phyloP scores from a whole-genome alignment of 1,140 invertebrate species.

The Ceratina japonica region DNA sequence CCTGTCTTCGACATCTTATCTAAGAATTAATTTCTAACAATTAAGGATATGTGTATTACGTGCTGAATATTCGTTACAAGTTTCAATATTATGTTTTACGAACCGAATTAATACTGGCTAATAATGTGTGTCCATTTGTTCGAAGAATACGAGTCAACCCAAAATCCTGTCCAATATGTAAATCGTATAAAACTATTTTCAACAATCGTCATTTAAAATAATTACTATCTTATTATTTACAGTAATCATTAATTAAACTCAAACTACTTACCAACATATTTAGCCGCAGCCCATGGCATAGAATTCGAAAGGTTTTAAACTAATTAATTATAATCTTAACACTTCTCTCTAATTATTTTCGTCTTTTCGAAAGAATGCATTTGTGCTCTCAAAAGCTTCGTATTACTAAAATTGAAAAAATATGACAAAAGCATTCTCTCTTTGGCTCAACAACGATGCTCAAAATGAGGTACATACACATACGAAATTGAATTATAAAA shows the following conservation, averaged over 20 bases:
- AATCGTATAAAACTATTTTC: conserved; percentile 3
- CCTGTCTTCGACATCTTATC: conserved; percentile 2
- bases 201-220: not conserved
- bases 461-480: not conserved
- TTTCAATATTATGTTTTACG: not conserved
- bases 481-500: conserved; percentile 40
- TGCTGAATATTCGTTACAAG: conserved; percentile 8
- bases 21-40: conserved; percentile 25
- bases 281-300: not conserved
- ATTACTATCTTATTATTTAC: conserved; percentile 30
- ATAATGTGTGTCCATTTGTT: not conserved
- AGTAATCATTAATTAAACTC: not conserved
- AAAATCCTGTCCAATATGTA: not conserved
- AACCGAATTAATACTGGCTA: conserved; percentile 22
- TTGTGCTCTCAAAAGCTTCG: conserved; percentile 3
- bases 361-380: conserved; percentile 13
- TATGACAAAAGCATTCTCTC: conserved; percentile 38
- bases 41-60: conserved; percentile 30
- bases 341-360: not conserved
- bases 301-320: conserved; percentile 10
- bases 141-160: conserved; percentile 5
- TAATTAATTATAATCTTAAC: not conserved
- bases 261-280: conserved; percentile 6
- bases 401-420: conserved; percentile 43
- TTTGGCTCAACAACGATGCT: conserved; percentile 18